Evolutionary conservation across 2,113 vertebrate genomes (phyloP), one percentile per base, ranked within the genome.

Genomic region (Apteryx owenii): DNA sequence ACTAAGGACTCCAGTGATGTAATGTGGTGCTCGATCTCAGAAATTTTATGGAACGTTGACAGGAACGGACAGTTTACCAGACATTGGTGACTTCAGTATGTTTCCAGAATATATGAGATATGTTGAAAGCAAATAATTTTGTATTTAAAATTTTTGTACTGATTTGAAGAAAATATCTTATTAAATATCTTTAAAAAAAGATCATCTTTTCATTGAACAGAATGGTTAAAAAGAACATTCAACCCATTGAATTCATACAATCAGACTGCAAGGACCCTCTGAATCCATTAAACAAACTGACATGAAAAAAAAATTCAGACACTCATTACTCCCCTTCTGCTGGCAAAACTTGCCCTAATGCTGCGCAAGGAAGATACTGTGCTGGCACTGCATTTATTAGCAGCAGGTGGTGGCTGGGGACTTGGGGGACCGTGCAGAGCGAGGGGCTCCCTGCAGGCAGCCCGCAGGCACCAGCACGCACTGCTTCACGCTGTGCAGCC

Each of bases 71-170:
- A 97, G 95, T 92, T 97, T 94, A 96, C 95, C 95, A 94, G 88
- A 77, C 69, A 95, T 44, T 96, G 97, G 95, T 97, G 95, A 98
- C 94, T 98, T 97, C 56, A 31, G 94, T 92, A 85, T 97, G 97
- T 97, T 98, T 95, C 97, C 97, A 97, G 93, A 95, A 97, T 83
- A 96, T 95, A 93, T 93, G 94, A 98, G 96, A 98, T 87, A 97
- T 92, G 95, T 98, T 97, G 97, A 98, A 97, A 97, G 95, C 95
- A 98, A 98, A 98, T 98, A 97, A 98, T 97, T 98, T 98, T 98
- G 98, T 98, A 98, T 98, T 98, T 98, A 98, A 98, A 98, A 95
- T 98, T 98, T 98, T 98, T 98, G 98, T 98, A 98, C 96, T 98
- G 98, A 98, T 98, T 98, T 98, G 96, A 96, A 97, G 97, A 96